These are phyloP conservation scores for Paraplagusia blochii DNA, from an alignment of 2,113 vertebrate species.

Conservation along the genomic window DNA sequence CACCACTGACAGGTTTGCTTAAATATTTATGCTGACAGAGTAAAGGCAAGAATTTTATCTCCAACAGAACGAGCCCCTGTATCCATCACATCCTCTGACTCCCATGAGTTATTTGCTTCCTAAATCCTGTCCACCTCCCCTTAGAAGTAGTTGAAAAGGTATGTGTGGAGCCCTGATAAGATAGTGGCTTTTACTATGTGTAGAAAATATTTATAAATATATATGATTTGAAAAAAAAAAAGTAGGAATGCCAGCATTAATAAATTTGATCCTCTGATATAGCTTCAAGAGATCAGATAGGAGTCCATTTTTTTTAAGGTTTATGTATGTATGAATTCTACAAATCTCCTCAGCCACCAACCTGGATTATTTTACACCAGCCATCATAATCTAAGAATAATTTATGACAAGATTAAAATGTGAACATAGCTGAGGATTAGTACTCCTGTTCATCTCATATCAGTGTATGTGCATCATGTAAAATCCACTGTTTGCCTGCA, in stretches of 20 bases:
- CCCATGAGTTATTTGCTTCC: constrained; percentile 51
- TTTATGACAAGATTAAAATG: no score
- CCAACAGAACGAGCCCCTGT: constrained; percentile 43
- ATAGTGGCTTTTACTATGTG: constrained; percentile 10
- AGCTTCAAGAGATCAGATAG: no score
- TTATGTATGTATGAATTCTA: no score
- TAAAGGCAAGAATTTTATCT: constrained; percentile 72
- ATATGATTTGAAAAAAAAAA: neutral
- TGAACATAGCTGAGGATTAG: no score
- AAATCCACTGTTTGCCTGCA: no score
- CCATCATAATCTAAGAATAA: no score
- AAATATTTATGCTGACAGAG: constrained; percentile 76
- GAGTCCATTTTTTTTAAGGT: no score
- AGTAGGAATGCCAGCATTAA: constrained; percentile 13
- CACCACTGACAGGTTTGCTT: constrained; percentile 64
- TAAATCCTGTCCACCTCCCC: constrained; percentile 10
- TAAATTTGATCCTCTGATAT: neutral
- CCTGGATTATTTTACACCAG: no score
- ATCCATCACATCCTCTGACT: constrained; percentile 50
- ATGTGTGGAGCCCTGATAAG: constrained; percentile 34
- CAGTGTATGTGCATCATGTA: no score
- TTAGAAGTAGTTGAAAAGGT: constrained; percentile 38
- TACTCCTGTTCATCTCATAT: no score
- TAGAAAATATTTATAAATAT: constrained; percentile 19
- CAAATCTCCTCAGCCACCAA: no score